These are phyloP conservation scores for Paracentrotus lividus DNA, from an alignment of 53 echinoderm and acorn worm genomes.

Conservation along the genomic window DNA sequence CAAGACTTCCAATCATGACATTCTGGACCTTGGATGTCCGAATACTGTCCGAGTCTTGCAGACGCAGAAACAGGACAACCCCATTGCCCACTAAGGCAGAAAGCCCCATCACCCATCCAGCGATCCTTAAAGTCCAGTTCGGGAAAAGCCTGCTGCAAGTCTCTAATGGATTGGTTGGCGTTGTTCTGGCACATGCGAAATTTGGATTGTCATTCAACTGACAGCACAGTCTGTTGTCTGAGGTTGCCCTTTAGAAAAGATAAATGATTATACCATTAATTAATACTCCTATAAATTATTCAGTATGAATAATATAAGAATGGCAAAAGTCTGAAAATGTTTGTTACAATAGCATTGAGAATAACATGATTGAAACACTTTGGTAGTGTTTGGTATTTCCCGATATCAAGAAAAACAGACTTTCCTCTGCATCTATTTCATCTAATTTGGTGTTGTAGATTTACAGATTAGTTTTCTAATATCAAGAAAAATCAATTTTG, in stretches of 20 bases:
- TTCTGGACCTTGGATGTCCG: background rate
- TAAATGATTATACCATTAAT: too few relatives aligned
- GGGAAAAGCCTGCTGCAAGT: conserved; percentile 40
- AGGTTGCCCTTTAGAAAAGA: conserved; percentile 11
- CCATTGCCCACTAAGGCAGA: conserved; percentile 19
- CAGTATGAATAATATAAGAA: too few relatives aligned
- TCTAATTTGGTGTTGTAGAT: too few relatives aligned
- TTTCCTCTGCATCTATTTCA: too few relatives aligned
- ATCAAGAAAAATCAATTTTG: too few relatives aligned
- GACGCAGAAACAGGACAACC: background rate
- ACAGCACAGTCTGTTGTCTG: conserved; percentile 43
- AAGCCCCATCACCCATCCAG: conserved; percentile 19
- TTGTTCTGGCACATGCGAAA: background rate
- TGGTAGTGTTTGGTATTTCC: too few relatives aligned
- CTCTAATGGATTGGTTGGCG: conserved; percentile 8
- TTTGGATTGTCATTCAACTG: background rate
- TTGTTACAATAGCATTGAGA: too few relatives aligned
- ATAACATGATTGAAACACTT: too few relatives aligned
- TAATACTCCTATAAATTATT: too few relatives aligned
- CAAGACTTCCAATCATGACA: conserved; percentile 38
- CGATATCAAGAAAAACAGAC: too few relatives aligned
- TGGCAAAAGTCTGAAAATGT: too few relatives aligned
- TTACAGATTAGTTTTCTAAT: too few relatives aligned
- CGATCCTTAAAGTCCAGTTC: background rate
- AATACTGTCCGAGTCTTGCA: background rate